These are phyloP conservation scores for Lithobates pipiens DNA, from an alignment of 2,797 vertebrate species.

Conservation along the genomic window DNA sequence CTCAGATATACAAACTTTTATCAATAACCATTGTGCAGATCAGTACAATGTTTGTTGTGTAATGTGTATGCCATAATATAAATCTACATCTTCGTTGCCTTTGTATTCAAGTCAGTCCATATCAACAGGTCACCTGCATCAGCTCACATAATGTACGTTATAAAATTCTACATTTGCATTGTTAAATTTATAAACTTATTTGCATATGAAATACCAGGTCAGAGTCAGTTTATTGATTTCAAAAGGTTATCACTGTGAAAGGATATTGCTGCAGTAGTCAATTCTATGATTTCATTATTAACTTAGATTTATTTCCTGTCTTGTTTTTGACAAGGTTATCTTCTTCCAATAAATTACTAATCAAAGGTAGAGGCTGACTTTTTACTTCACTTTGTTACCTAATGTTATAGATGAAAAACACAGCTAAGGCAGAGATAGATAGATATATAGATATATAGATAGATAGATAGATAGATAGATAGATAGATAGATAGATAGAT, in stretches of 20 bases:
- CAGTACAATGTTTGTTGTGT: too few relatives aligned
- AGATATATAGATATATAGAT: too few relatives aligned
- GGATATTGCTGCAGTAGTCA: constrained; percentile 25
- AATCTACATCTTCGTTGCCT: not conserved
- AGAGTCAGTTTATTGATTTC: constrained; percentile 45
- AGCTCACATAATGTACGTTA: not conserved
- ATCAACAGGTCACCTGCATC: not conserved
- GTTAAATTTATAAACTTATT: constrained; percentile 25
- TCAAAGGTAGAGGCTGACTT: not conserved
- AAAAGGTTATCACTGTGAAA: constrained; percentile 24
- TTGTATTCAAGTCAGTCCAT: not conserved
- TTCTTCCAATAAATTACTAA: not conserved
- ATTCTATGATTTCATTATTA: constrained; percentile 34
- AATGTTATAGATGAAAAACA: too few relatives aligned
- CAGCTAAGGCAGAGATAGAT: too few relatives aligned
- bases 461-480: too few relatives aligned
- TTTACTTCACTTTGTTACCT: not conserved
- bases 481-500: too few relatives aligned
- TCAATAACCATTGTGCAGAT: too few relatives aligned
- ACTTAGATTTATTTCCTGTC: constrained; percentile 21
- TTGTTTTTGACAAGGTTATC: constrained; percentile 18
- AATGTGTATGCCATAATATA: not conserved
- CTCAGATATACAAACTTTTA: too few relatives aligned
- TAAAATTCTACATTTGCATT: constrained; percentile 8
- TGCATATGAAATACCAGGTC: constrained; percentile 40